phyloP scores from a whole-genome alignment of 2,888 invertebrate genomes.

The Xanthorhoe spadicearia region DNA sequence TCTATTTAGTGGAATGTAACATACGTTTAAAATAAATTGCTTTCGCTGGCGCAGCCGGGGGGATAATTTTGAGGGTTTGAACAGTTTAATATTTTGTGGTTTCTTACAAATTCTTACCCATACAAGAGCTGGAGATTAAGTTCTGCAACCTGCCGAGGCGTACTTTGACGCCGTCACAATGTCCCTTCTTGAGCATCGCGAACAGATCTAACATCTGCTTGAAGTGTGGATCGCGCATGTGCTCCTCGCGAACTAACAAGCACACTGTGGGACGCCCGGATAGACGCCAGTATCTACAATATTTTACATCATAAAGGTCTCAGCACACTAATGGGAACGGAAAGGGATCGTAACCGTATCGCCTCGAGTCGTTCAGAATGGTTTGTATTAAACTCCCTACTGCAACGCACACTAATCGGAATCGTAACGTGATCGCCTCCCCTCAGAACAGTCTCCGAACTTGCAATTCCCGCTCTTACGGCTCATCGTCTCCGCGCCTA shows the following conservation, averaged over 20 bases:
- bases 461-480: too few relatives aligned
- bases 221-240: conserved; percentile 98
- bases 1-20: neutral
- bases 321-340: too few relatives aligned
- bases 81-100: neutral
- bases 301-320: too few relatives aligned
- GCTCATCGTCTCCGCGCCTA: too few relatives aligned
- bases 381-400: too few relatives aligned
- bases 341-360: too few relatives aligned
- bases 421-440: too few relatives aligned
- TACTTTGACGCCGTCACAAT: conserved; percentile 98
- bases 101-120: conserved; percentile 82
- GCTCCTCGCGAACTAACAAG: conserved; percentile 96
- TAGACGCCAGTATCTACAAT: conserved; percentile 94
- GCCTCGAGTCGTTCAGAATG: too few relatives aligned
- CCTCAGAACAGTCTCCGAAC: too few relatives aligned
- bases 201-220: conserved; percentile 98
- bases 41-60: neutral
- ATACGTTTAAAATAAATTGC: neutral
- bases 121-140: conserved; percentile 98
- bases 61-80: conserved; percentile 1
- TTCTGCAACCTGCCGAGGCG: conserved; percentile 97
- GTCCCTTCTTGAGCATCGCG: conserved; percentile 98
- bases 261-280: conserved; percentile 99
- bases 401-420: too few relatives aligned